Evolutionary conservation across 1,140 invertebrate genomes (phyloP).

Genomic region (Dufourea novaeangliae): DNA sequence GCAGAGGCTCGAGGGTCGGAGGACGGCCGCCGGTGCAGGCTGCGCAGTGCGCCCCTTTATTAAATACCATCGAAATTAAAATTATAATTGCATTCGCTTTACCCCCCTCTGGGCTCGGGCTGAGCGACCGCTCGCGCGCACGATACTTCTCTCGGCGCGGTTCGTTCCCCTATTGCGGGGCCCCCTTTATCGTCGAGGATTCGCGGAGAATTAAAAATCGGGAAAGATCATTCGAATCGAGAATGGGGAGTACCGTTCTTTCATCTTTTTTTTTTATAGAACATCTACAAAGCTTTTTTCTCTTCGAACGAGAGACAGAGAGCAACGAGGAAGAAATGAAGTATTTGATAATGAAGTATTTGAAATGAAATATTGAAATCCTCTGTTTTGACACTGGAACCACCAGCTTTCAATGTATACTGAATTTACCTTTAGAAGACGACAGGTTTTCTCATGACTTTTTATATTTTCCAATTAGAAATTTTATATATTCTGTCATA

Average conservation of each 20-base stretch:
- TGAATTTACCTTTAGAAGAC: too few relatives aligned
- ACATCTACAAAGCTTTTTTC: not conserved
- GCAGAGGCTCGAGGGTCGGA: slow-evolving; percentile 64
- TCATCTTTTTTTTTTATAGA: not conserved
- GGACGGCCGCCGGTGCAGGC: slow-evolving; percentile 55
- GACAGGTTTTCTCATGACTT: too few relatives aligned
- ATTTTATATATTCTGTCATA: too few relatives aligned
- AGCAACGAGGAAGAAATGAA: not conserved
- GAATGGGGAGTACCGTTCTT: not conserved
- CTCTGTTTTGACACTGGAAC: too few relatives aligned
- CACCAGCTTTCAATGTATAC: too few relatives aligned
- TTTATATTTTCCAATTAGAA: too few relatives aligned
- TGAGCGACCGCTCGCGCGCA: slow-evolving; percentile 53
- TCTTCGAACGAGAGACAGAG: not conserved
- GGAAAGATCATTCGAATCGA: slow-evolving; percentile 15
- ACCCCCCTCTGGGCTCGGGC: slow-evolving; percentile 49
- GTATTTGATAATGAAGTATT: too few relatives aligned
- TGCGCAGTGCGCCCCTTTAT: slow-evolving; percentile 78
- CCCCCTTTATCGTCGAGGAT: slow-evolving; percentile 16
- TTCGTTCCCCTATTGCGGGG: not conserved
- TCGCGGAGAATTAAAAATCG: slow-evolving; percentile 37
- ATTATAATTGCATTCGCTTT: slow-evolving; percentile 82
- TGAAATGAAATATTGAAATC: too few relatives aligned
- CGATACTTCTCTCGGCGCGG: slow-evolving; percentile 63
- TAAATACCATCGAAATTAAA: slow-evolving; percentile 82